A percentile compares a stretch with the other conserved stretches of the same genome.
phyloP scores from a whole-genome alignment of 1,140 invertebrate genomes.

The Ctenoplectra terminalis region DNA sequence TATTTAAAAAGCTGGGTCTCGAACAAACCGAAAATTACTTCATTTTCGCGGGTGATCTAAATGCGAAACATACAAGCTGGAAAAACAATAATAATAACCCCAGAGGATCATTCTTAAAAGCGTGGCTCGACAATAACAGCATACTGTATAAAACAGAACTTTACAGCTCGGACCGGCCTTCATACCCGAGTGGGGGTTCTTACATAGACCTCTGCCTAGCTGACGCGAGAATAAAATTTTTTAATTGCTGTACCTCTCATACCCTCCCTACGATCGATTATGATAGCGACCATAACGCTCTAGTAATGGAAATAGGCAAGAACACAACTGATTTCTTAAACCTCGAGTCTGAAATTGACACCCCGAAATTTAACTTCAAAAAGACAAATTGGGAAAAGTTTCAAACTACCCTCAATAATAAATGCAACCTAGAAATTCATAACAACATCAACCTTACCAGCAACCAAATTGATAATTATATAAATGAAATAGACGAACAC shows the following conservation, averaged over 20 bases:
- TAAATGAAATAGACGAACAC: neutral
- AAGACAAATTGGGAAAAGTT: neutral
- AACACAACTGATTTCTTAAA: neutral
- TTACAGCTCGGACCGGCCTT: neutral
- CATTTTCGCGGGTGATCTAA: conserved; percentile 3
- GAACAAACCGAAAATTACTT: neutral
- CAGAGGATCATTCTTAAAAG: neutral
- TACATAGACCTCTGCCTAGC: neutral
- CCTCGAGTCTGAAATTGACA: neutral
- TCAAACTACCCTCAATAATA: neutral
- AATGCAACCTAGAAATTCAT: neutral
- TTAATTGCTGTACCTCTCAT: neutral
- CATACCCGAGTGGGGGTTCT: too few species aligned
- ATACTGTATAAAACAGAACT: neutral
- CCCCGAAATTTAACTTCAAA: neutral
- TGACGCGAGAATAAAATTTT: neutral
- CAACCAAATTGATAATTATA: neutral
- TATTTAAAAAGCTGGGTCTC: neutral
- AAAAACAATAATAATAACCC: neutral
- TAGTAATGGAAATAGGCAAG: neutral
- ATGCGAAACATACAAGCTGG: neutral
- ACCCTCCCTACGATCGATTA: neutral
- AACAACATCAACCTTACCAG: neutral
- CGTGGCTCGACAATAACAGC: neutral
- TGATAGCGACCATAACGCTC: neutral